A percentile compares a stretch with the other conserved stretches of the same genome.
Evolutionary conservation across 2,888 invertebrate species (phyloP).

Genomic region (Tiphia femorata): DNA sequence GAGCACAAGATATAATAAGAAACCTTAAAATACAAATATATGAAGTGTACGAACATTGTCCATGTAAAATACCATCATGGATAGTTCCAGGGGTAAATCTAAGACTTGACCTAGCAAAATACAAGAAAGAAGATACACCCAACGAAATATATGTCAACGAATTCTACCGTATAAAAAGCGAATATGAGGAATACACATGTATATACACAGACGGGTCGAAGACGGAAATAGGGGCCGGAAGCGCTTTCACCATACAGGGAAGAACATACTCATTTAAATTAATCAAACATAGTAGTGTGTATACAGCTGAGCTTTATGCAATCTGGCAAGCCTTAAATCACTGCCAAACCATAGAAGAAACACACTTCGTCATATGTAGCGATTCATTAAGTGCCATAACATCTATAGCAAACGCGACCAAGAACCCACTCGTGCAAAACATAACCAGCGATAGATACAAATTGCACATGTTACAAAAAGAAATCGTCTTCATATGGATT

Average conservation of each 20-base stretch:
- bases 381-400: not conserved
- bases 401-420: too few relatives aligned
- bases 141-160: too few relatives aligned
- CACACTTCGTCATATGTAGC: not conserved
- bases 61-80: not conserved
- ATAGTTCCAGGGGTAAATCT: not conserved
- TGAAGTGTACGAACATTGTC: not conserved
- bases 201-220: not conserved
- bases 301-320: not conserved
- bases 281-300: not conserved
- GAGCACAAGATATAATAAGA: not conserved
- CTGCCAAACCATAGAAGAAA: too few relatives aligned
- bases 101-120: not conserved
- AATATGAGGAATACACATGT: not conserved
- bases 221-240: not conserved
- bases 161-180: not conserved
- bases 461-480: not conserved
- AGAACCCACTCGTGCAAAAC: not conserved
- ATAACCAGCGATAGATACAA: not conserved
- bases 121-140: not conserved
- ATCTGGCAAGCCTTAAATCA: not conserved
- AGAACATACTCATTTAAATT: not conserved
- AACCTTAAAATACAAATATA: not conserved
- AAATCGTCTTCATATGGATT: not conserved
- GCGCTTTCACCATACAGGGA: not conserved